Conservation (phyloP, 2,797 vertebrate genomes). For the Mormyrops boulengeri region DNA sequence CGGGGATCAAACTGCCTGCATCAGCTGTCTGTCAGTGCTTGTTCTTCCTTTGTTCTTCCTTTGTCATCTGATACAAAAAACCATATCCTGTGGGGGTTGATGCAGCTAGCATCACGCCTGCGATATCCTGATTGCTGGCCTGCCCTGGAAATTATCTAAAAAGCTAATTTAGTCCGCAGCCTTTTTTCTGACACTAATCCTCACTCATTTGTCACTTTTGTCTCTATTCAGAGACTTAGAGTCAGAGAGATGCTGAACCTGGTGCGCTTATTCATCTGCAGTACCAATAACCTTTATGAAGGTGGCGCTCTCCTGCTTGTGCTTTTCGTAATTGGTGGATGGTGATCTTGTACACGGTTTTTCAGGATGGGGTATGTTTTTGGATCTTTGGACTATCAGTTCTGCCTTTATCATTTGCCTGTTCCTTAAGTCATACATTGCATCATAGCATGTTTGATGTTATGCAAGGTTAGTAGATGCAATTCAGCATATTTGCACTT, state of each 20-base stretch:
- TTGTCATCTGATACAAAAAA: slow-evolving; percentile 1
- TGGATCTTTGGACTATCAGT: background rate
- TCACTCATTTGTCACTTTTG: background rate
- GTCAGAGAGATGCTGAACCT: background rate
- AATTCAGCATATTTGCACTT: background rate
- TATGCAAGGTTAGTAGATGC: background rate
- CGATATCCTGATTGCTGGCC: background rate
- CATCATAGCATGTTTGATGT: background rate
- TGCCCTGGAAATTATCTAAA: background rate
- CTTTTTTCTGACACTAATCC: background rate
- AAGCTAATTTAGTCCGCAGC: background rate
- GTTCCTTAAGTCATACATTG: background rate
- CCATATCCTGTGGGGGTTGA: background rate
- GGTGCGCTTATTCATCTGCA: background rate
- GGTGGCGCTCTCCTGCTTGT: background rate
- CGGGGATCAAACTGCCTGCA: background rate
- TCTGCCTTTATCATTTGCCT: background rate
- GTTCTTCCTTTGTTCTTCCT: background rate
- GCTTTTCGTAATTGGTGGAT: background rate
- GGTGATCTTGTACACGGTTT: background rate
- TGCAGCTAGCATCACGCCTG: background rate
- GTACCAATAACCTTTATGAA: background rate
- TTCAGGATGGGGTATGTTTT: background rate
- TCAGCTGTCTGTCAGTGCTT: background rate
- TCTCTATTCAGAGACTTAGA: background rate